These are phyloP conservation scores for Cephus cinctus DNA, from an alignment of 1,140 invertebrate genomes.

Conservation along the genomic window DNA sequence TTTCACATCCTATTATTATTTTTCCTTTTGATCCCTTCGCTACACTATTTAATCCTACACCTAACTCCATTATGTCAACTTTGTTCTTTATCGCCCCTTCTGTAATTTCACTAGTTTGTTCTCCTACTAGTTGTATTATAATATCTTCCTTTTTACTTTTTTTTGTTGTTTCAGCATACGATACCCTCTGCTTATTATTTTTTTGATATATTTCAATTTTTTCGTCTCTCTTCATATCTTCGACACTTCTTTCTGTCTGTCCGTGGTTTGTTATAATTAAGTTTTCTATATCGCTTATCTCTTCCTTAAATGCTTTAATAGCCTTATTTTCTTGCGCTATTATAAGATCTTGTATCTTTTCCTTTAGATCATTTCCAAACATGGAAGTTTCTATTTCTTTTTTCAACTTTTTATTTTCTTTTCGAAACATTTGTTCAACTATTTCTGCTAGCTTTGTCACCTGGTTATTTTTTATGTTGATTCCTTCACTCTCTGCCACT, in stretches of 20 bases:
- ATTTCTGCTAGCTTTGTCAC: background rate
- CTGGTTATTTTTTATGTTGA: background rate
- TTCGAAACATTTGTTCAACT: background rate
- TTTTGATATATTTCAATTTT: no score
- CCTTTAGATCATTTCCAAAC: no score
- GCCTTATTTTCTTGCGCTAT: no score
- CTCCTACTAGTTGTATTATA: background rate
- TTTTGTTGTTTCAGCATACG: background rate
- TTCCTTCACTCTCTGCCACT: background rate
- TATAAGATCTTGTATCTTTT: no score
- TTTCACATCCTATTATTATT: background rate
- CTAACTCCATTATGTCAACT: background rate
- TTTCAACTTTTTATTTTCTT: background rate
- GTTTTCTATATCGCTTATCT: no score
- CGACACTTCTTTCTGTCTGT: no score
- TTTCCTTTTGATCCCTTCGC: slow-evolving; percentile 3
- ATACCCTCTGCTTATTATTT: no score
- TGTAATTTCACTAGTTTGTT: slow-evolving; percentile 2
- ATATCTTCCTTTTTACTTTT: background rate
- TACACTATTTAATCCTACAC: slow-evolving; percentile 6
- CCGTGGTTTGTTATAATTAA: no score
- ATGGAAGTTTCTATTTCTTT: no score
- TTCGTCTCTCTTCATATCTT: background rate
- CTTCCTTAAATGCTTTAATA: no score
- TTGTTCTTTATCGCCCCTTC: slow-evolving; percentile 1